Percentiles rank a stretch among this genome's conserved stretches.
Evolutionary conservation across 1,140 invertebrate species (phyloP).

Genomic region (Euura lappo): DNA sequence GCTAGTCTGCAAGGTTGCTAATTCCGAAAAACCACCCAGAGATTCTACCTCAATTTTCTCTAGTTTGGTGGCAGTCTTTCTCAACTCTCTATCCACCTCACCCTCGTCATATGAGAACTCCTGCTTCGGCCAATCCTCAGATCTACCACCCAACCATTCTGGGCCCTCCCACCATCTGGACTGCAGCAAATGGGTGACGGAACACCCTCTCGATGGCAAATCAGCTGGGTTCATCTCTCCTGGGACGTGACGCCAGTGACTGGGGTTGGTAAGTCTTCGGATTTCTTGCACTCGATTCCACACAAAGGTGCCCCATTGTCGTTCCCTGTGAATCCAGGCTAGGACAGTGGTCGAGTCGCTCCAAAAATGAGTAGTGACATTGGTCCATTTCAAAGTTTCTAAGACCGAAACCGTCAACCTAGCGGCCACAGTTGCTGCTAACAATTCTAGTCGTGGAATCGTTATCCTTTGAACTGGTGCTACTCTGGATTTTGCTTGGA

Average conservation of each 20-base stretch:
- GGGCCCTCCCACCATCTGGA: too few species aligned
- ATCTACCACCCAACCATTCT: slow-evolving; percentile 33
- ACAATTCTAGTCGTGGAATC: slow-evolving; percentile 46
- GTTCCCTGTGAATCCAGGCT: slow-evolving; percentile 30
- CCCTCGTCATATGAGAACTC: slow-evolving; percentile 19
- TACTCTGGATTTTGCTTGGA: slow-evolving; percentile 22
- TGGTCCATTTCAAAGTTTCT: slow-evolving; percentile 14
- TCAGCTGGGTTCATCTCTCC: slow-evolving; percentile 20
- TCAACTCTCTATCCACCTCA: slow-evolving; percentile 25
- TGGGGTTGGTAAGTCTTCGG: slow-evolving; percentile 28
- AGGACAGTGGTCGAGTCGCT: slow-evolving; percentile 37
- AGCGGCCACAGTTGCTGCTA: slow-evolving; percentile 44
- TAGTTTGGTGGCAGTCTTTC: slow-evolving; percentile 18
- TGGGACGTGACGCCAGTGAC: slow-evolving; percentile 48
- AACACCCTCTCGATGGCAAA: too few species aligned
- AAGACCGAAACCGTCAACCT: slow-evolving; percentile 30
- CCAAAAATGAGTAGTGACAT: slow-evolving; percentile 25
- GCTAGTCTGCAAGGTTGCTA: not conserved
- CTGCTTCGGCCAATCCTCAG: slow-evolving; percentile 29
- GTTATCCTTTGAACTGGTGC: slow-evolving; percentile 40
- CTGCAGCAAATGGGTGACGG: too few species aligned
- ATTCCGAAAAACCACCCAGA: not conserved
- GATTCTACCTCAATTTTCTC: not conserved
- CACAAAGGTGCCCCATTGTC: slow-evolving; percentile 35
- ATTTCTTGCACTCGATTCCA: slow-evolving; percentile 44